Evolutionary conservation across 2,113 vertebrate genomes (phyloP).

Genomic region (Cairina moschata): DNA sequence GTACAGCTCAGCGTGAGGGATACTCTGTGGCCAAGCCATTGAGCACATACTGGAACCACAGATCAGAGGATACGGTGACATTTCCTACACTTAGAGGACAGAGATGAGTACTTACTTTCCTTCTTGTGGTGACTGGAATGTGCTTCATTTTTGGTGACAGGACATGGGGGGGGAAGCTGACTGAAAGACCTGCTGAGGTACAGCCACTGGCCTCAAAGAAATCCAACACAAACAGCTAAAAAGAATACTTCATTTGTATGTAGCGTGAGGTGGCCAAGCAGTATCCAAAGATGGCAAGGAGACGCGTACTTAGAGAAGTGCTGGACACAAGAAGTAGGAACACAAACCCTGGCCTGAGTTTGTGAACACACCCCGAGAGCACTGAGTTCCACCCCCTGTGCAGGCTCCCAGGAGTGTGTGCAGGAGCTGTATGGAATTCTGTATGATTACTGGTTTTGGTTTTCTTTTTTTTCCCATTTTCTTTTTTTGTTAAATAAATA

Average conservation of each 20-base stretch:
- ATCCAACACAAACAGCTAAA: slow-evolving; percentile 40
- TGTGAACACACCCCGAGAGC: slow-evolving; percentile 12
- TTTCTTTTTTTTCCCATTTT: neutral
- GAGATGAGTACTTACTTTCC: slow-evolving; percentile 16
- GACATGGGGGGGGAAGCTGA: neutral
- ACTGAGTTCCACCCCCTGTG: neutral
- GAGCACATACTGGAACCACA: slow-evolving; percentile 3
- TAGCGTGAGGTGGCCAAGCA: slow-evolving; percentile 12
- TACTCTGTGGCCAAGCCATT: slow-evolving; percentile 25
- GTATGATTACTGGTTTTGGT: neutral
- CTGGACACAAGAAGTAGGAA: slow-evolving; percentile 43
- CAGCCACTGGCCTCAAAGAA: slow-evolving; percentile 47
- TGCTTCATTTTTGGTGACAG: slow-evolving; percentile 14
- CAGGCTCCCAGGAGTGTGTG: slow-evolving; percentile 36
- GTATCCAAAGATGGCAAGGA: slow-evolving; percentile 55
- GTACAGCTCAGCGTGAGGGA: slow-evolving; percentile 48
- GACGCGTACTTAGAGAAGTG: slow-evolving; percentile 53
- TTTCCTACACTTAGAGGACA: neutral
- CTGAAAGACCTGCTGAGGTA: neutral
- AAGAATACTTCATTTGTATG: slow-evolving; percentile 45
- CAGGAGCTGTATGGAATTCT: slow-evolving; percentile 24
- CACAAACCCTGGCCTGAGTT: slow-evolving; percentile 13
- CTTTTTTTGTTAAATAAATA: slow-evolving; percentile 44
- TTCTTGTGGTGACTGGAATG: slow-evolving; percentile 57
- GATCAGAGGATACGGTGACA: neutral